A percentile compares a stretch with the other conserved stretches of the same genome.
These are phyloP conservation scores for Lithophane ornitopus DNA, from an alignment of 2,888 invertebrate species.

Conservation along the genomic window DNA sequence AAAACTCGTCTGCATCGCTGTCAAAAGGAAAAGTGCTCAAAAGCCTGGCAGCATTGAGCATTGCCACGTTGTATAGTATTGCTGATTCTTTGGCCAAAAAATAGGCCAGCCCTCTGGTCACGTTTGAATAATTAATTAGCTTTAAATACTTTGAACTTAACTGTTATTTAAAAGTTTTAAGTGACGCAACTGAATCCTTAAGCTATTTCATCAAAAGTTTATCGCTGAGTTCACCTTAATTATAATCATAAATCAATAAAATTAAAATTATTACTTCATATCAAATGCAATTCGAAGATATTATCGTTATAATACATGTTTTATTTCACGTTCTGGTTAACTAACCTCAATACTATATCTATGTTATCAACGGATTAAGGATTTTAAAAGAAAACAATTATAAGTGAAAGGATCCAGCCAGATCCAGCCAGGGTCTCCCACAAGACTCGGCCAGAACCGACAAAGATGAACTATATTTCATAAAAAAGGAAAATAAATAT, in stretches of 20 bases:
- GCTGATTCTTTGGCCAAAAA: too few relatives aligned
- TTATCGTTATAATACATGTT: not conserved
- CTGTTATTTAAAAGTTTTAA: not conserved
- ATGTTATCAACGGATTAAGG: constrained; percentile 38
- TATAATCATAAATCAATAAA: constrained; percentile 11
- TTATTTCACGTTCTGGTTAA: constrained; percentile 20
- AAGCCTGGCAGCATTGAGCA: too few relatives aligned
- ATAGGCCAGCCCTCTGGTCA: too few relatives aligned
- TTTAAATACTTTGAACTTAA: not conserved
- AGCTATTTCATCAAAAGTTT: not conserved
- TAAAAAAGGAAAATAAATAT: too few relatives aligned
- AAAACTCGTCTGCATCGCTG: too few relatives aligned
- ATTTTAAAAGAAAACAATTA: not conserved
- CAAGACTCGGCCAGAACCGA: too few relatives aligned
- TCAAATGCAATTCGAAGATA: constrained; percentile 13
- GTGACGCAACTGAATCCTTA: not conserved
- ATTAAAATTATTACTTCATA: not conserved
- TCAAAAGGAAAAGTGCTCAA: too few relatives aligned
- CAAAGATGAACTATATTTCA: too few relatives aligned
- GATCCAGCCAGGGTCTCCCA: too few relatives aligned
- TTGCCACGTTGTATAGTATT: too few relatives aligned
- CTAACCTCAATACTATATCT: constrained; percentile 32
- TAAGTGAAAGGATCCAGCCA: too few relatives aligned
- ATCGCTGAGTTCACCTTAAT: not conserved
- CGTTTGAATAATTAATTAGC: not conserved